Base-by-base conservation (phyloP, 2,113 vertebrate species). In the Antidorcas marsupialis region DNA sequence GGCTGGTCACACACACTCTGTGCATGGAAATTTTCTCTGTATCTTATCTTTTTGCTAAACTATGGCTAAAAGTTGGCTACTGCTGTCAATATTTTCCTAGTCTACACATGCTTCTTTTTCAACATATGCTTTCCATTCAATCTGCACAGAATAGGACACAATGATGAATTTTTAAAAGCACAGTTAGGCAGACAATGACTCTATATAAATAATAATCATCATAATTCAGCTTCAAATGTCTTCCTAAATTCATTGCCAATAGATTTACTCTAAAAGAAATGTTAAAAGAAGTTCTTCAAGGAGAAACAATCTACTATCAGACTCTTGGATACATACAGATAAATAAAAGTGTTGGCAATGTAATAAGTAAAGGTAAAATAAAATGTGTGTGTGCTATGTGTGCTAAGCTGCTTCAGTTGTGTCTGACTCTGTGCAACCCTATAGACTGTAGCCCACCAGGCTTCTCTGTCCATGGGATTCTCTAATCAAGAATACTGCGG, bases 141-240 rank as follows among this genome's bases (percentile, higher is more conserved):
- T 3, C 23, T 88, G 67, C 36, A 91, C 95, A 86, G 27, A 95
- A 82, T 0, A 92, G 7, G 43, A 82, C 28, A 93, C 11, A 94
- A 89, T n/a, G 30, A 53, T 76, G 28, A 82, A 85, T 94, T 78
- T 96, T 93, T 57, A 67, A 96, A 89, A 97, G 30, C 10, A 85
- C 57, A 79, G 55, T 86, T 45, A 76, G 94, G 78, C 59, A 86
- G n/a, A 91, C 60, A 5, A 87, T 79, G 43, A 78, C 19, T 62
- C 52, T 64, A 11, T 76, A 52, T 78, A 81, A 52, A 36, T 33
- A 93, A 83, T 45, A 16, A 91, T 17, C 27, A 71, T 83, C 87
- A 52, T 53, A 82, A 94, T 76, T 82, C 13, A 89, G 78, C 47
- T 94, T 92, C 28, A 45, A 11, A 27, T 55, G 43, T 62, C 62